phyloP scores from a whole-genome alignment of 2,888 invertebrate genomes.

The Noctua janthe region DNA sequence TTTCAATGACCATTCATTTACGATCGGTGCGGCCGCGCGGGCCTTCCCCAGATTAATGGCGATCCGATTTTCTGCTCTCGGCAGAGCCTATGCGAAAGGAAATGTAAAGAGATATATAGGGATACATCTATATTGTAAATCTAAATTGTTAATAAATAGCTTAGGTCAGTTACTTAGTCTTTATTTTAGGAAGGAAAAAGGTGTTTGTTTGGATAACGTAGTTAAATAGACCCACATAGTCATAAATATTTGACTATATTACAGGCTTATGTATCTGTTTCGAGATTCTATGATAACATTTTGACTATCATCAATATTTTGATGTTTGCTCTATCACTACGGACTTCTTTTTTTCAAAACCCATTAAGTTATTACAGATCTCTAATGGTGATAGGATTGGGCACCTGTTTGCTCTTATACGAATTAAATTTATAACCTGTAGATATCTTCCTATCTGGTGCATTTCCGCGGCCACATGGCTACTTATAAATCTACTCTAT shows the following conservation, averaged over 20 bases:
- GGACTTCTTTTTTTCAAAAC: constrained; percentile 18
- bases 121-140: constrained; percentile 49
- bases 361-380: constrained; percentile 28
- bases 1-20: constrained; percentile 86
- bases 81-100: constrained; percentile 71
- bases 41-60: constrained; percentile 80
- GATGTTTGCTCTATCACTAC: neutral
- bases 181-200: constrained; percentile 23
- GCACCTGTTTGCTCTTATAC: neutral
- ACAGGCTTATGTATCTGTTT: neutral
- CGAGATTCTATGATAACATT: neutral
- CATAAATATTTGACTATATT: neutral
- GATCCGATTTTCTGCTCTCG: constrained; percentile 78
- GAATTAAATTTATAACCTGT: constrained; percentile 7
- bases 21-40: constrained; percentile 77
- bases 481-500: neutral
- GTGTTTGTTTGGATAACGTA: constrained; percentile 5
- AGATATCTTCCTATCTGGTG: neutral
- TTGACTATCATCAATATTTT: neutral
- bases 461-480: neutral
- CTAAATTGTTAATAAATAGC: constrained; percentile 58
- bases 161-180: constrained; percentile 43
- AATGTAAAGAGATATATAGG: constrained; percentile 52
- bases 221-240: neutral
- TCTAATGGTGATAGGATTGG: constrained; percentile 14